Percentiles rank a stretch among this genome's conserved stretches.
Evolutionary conservation across 2,113 vertebrate genomes (phyloP).

Genomic region (Tympanuchus pallidicinctus): DNA sequence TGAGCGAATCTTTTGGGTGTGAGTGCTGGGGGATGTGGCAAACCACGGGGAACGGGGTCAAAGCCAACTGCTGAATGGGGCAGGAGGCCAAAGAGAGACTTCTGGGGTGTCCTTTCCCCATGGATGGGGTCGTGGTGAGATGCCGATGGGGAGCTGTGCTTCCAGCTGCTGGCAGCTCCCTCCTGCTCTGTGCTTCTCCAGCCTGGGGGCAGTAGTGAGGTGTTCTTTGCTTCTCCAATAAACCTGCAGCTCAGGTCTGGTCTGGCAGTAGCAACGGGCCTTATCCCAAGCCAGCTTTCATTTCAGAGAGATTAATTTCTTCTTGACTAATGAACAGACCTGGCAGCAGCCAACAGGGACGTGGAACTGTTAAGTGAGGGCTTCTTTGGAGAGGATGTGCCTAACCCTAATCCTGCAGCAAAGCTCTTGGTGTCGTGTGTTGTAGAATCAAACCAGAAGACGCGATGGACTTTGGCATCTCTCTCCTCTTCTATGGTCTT

Average conservation of each 20-base stretch:
- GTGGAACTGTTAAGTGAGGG: background rate
- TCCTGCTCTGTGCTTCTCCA: background rate
- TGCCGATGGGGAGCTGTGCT: background rate
- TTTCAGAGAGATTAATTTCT: background rate
- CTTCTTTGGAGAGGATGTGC: background rate
- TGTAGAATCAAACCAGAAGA: conserved; percentile 96
- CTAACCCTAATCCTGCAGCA: background rate
- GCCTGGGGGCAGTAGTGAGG: no score
- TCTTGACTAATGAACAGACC: background rate
- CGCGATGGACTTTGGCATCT: conserved; percentile 97
- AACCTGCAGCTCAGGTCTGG: background rate
- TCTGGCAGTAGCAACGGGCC: background rate
- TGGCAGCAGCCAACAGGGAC: background rate
- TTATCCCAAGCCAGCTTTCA: background rate
- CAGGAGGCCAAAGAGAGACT: background rate
- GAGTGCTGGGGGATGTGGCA: fast-evolving
- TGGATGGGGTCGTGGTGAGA: background rate
- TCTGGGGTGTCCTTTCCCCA: background rate
- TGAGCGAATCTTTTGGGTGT: conserved; percentile 70
- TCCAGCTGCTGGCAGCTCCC: background rate
- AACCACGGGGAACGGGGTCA: fast-evolving
- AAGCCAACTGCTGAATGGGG: background rate
- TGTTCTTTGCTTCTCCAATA: background rate
- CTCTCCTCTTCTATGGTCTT: conserved; percentile 95
- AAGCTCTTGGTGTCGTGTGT: fast-evolving